A percentile compares a stretch with the other conserved stretches of the same genome.
Evolutionary conservation across 2,888 invertebrate species (phyloP).

Genomic region (Hirudinaria manillensis): DNA sequence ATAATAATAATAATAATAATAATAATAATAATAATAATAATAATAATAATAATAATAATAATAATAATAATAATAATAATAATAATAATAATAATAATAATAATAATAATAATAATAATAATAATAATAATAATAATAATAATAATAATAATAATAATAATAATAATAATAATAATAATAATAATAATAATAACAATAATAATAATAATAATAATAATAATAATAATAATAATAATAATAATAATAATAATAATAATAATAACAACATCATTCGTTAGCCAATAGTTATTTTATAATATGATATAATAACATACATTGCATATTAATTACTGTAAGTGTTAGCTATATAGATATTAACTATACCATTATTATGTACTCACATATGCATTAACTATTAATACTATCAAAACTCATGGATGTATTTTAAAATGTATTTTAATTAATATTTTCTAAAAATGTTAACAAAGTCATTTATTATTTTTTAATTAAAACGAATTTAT

Average conservation of each 20-base stretch:
- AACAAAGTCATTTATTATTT: too few species aligned
- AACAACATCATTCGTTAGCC: background rate
- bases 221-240: background rate
- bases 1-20: background rate
- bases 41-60: background rate
- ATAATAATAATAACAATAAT: background rate
- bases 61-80: background rate
- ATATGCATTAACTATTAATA: too few species aligned
- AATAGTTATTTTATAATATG: too few species aligned
- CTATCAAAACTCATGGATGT: too few species aligned
- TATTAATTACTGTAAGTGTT: too few species aligned
- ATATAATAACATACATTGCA: too few species aligned
- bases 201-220: background rate
- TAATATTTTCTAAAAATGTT: too few species aligned
- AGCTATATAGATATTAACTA: too few species aligned
- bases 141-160: background rate
- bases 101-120: background rate
- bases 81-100: background rate
- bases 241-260: background rate
- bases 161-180: background rate
- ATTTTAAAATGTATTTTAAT: too few species aligned
- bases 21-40: background rate
- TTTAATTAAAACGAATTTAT: too few species aligned
- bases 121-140: constrained; percentile 1
- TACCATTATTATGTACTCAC: too few species aligned